Evolutionary conservation across 2,113 vertebrate species (phyloP).

Genomic region (Trichomycterus rosablanca): DNA sequence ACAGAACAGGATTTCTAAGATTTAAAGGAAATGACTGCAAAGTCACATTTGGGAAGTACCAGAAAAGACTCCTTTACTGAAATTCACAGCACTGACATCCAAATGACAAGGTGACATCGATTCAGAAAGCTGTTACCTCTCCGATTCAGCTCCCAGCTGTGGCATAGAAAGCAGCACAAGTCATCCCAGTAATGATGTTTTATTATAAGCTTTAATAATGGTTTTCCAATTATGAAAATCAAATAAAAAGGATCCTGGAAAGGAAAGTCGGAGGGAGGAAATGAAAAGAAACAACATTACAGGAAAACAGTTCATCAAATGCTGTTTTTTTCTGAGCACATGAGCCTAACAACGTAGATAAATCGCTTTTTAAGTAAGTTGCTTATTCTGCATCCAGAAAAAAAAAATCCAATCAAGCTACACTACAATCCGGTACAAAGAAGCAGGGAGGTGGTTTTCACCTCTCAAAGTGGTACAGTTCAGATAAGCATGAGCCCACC

Average conservation of each 20-base stretch:
- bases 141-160: too few relatives aligned
- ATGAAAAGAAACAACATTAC: neutral
- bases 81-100: too few relatives aligned
- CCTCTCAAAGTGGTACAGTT: slow-evolving; percentile 61
- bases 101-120: too few relatives aligned
- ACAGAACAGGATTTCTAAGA: too few relatives aligned
- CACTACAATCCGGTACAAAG: slow-evolving; percentile 71
- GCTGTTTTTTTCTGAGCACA: neutral
- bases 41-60: too few relatives aligned
- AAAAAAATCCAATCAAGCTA: slow-evolving; percentile 23
- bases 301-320: neutral
- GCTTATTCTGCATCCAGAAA: neutral
- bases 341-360: neutral
- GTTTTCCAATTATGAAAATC: neutral
- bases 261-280: neutral
- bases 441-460: slow-evolving; percentile 42
- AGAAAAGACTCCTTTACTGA: too few relatives aligned
- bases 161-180: neutral
- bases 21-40: too few relatives aligned
- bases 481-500: slow-evolving; percentile 65
- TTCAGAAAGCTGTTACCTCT: too few relatives aligned
- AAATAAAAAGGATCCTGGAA: neutral
- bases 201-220: neutral
- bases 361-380: neutral
- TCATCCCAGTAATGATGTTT: neutral